Evolutionary conservation across 2,888 invertebrate species (phyloP).

Genomic region (Sphaerophoria taeniata): DNA sequence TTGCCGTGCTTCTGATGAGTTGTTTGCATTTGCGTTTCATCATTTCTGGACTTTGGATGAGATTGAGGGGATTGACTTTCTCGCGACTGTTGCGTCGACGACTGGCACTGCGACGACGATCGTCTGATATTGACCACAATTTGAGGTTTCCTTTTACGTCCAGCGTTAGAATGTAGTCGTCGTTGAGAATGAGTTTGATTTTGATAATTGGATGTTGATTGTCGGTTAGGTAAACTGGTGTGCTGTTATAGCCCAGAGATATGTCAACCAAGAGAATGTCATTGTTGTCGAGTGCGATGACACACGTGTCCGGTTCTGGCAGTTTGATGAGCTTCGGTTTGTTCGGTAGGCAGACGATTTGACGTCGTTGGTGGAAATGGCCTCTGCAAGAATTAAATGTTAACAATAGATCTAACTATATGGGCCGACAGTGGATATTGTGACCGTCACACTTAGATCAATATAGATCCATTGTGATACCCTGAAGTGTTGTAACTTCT

Average conservation of each 20-base stretch:
- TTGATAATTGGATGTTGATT: constrained; percentile 76
- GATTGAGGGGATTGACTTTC: constrained; percentile 72
- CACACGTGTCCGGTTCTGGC: constrained; percentile 79
- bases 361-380: constrained; percentile 81
- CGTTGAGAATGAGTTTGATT: constrained; percentile 78
- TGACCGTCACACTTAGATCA: too few relatives aligned
- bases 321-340: constrained; percentile 78
- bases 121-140: constrained; percentile 79
- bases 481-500: too few relatives aligned
- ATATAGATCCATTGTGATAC: too few relatives aligned
- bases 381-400: constrained; percentile 76
- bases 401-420: too few relatives aligned
- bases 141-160: constrained; percentile 79
- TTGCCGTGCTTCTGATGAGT: constrained; percentile 64
- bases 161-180: constrained; percentile 79
- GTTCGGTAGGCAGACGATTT: constrained; percentile 79
- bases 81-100: constrained; percentile 75
- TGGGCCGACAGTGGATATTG: too few relatives aligned
- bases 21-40: constrained; percentile 71
- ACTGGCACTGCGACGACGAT: constrained; percentile 76
- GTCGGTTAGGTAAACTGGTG: constrained; percentile 76
- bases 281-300: constrained; percentile 78
- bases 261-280: constrained; percentile 79
- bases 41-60: constrained; percentile 60
- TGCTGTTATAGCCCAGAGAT: constrained; percentile 78